Evolutionary conservation across 2,797 vertebrate genomes (phyloP).

Genomic region (Babyrousa celebensis): DNA sequence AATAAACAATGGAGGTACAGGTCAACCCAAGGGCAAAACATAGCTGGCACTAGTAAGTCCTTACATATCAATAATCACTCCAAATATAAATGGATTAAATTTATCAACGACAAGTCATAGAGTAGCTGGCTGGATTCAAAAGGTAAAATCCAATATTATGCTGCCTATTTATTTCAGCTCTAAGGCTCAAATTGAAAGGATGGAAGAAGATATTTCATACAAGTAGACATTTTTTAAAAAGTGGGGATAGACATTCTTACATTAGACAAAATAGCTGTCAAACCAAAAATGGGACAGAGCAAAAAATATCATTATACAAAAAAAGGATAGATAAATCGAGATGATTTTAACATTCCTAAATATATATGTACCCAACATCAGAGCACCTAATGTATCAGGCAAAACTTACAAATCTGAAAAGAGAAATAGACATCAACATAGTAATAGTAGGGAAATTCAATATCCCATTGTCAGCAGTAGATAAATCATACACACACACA

Average conservation of each 20-base stretch:
- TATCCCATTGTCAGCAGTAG: neutral
- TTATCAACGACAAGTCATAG: neutral
- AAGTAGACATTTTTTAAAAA: neutral
- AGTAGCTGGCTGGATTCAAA: neutral
- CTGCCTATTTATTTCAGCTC: neutral
- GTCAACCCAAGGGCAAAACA: neutral
- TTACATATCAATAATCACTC: neutral
- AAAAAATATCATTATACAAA: neutral
- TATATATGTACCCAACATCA: neutral
- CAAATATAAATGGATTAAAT: neutral
- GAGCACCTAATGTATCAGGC: neutral
- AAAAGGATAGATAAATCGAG: neutral
- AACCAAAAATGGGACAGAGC: neutral
- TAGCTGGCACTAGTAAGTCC: neutral
- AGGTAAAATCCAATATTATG: neutral
- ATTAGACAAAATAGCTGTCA: neutral
- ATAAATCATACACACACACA: neutral
- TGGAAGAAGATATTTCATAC: neutral
- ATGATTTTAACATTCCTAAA: neutral
- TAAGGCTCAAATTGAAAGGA: neutral
- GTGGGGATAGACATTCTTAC: neutral
- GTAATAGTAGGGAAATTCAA: neutral
- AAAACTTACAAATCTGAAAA: neutral
- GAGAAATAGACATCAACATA: neutral
- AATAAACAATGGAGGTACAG: neutral